A percentile compares a stretch with the other conserved stretches of the same genome.
Conservation (phyloP, 2,888 invertebrate species). For the Tenthredo notha region DNA sequence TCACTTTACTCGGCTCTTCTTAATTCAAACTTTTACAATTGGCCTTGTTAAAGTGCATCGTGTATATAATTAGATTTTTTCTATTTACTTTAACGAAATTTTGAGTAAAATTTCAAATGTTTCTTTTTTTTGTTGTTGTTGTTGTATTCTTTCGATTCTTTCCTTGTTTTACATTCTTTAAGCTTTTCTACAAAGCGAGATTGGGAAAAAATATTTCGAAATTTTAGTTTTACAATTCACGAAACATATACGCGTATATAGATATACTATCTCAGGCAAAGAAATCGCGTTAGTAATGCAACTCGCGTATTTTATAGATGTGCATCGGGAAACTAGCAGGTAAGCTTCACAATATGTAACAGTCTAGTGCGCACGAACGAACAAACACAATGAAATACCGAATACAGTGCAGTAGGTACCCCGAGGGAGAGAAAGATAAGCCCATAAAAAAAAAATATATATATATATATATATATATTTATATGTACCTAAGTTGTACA, state of each 20-base stretch:
- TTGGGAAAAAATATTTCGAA: too few relatives aligned
- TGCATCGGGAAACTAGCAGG: constrained; percentile 38
- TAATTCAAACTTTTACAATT: background rate
- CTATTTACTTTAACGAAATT: too few relatives aligned
- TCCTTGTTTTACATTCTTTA: too few relatives aligned
- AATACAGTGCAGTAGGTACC: background rate
- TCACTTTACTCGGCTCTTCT: constrained; percentile 8
- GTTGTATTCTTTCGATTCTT: too few relatives aligned
- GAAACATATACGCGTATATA: background rate
- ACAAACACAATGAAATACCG: constrained; percentile 11
- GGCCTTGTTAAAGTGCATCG: background rate
- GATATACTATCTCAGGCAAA: background rate
- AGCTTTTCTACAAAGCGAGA: too few relatives aligned
- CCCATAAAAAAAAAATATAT: background rate
- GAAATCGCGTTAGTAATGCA: constrained; percentile 35
- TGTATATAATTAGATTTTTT: background rate
- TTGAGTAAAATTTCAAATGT: too few relatives aligned
- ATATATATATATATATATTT: background rate
- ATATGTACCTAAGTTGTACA: background rate
- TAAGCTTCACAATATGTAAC: constrained; percentile 39
- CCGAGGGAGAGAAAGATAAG: background rate
- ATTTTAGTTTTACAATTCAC: background rate
- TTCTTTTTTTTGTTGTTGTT: too few relatives aligned
- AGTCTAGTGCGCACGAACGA: background rate
- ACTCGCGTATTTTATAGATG: constrained; percentile 26